A percentile compares a stretch with the other conserved stretches of the same genome.
Evolutionary conservation across 2,888 invertebrate genomes (phyloP).

Genomic region (Eilema caniola): DNA sequence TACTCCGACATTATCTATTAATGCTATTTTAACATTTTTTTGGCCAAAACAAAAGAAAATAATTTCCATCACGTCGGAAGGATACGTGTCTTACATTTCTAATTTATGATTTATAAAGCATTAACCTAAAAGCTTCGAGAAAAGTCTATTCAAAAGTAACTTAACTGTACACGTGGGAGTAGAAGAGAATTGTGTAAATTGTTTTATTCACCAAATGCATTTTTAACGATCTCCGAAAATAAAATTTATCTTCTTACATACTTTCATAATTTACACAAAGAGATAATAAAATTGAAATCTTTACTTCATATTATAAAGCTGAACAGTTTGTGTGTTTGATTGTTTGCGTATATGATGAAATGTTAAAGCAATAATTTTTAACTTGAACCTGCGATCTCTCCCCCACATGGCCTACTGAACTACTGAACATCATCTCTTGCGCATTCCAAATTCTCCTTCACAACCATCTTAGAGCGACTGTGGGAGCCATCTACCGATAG

Average conservation of each 20-base stretch:
- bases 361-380: no score
- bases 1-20: conserved; percentile 52
- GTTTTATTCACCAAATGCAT: conserved; percentile 46
- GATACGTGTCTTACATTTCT: conserved; percentile 69
- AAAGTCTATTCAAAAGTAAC: conserved; percentile 59
- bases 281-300: no score
- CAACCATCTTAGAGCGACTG: no score
- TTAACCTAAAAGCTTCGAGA: conserved; percentile 73
- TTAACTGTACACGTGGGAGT: conserved; percentile 63
- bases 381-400: no score
- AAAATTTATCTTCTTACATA: conserved; percentile 49
- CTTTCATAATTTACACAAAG: no score
- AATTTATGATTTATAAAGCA: conserved; percentile 78
- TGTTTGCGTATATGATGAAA: no score
- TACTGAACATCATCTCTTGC: no score
- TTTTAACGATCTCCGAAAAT: conserved; percentile 42
- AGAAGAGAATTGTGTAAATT: conserved; percentile 56
- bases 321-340: no score
- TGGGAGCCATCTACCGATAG: no score
- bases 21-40: conserved; percentile 54
- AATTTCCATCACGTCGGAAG: conserved; percentile 63
- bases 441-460: no score
- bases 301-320: no score
- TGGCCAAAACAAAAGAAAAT: conserved; percentile 51
- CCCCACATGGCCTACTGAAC: no score